A percentile compares a stretch with the other conserved stretches of the same genome.
Conservation (phyloP, 92 coral and sea anemone genomes). For the Palythoa heliodiscus region DNA sequence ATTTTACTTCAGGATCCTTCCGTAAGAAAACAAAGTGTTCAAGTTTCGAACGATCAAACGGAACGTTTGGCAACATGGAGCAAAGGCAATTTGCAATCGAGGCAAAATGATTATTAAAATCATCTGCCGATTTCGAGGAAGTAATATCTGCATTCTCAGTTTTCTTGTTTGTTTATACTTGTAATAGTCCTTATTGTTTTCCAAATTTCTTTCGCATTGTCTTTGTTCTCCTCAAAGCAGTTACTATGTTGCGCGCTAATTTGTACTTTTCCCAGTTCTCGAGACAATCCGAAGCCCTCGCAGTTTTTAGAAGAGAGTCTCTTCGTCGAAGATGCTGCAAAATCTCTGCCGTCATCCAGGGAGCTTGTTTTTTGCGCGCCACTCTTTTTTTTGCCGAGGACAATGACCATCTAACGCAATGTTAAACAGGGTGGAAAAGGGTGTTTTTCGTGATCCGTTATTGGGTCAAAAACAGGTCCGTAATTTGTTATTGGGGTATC, state of each 20-base stretch:
- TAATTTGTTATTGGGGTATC: too few species aligned
- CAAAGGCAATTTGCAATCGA: constrained; percentile 17
- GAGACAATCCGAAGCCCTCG: constrained; percentile 4
- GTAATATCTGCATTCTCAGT: constrained; percentile 17
- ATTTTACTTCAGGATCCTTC: constrained; percentile 17
- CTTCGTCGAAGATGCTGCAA: neutral
- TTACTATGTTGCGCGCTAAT: neutral
- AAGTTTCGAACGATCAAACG: constrained; percentile 26
- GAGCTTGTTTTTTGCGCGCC: neutral
- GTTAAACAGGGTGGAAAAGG: too few species aligned
- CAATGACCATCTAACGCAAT: too few species aligned
- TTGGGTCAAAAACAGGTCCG: too few species aligned
- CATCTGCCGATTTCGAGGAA: constrained; percentile 22
- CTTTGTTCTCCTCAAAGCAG: neutral
- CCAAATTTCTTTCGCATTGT: neutral
- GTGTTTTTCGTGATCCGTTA: too few species aligned
- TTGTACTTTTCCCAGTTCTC: neutral
- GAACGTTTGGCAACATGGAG: constrained; percentile 13
- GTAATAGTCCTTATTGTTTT: constrained; percentile 24
- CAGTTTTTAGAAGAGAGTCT: constrained; percentile 6
- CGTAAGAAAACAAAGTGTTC: constrained; percentile 15
- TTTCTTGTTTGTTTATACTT: constrained; percentile 23
- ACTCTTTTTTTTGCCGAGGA: neutral
- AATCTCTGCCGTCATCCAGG: neutral
- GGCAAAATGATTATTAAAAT: constrained; percentile 24